Evolutionary conservation across 2,888 invertebrate genomes (phyloP).

Genomic region (Dryadula phaetusa): DNA sequence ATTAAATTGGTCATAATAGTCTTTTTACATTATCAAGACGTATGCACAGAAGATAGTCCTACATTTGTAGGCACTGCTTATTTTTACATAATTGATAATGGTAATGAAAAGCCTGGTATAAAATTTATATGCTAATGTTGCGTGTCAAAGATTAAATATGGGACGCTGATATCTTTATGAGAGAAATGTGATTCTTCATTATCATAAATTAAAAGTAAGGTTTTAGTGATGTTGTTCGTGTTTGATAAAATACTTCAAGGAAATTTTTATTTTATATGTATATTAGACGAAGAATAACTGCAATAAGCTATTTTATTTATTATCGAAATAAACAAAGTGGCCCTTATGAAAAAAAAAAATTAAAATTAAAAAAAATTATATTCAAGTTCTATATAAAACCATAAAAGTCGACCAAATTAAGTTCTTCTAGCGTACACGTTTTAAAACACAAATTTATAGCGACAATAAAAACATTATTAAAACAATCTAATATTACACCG

Average conservation of each 20-base stretch:
- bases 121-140: conserved; percentile 53
- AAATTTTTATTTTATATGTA: neutral
- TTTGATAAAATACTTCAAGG: no score
- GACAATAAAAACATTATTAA: conserved; percentile 39
- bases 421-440: conserved; percentile 14
- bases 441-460: conserved; percentile 31
- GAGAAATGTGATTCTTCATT: conserved; percentile 25
- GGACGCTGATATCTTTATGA: conserved; percentile 37
- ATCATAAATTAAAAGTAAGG: conserved; percentile 28
- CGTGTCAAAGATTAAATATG: conserved; percentile 36
- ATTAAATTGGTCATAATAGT: conserved; percentile 45
- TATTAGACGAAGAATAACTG: no score
- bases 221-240: neutral
- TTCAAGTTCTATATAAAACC: neutral
- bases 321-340: neutral
- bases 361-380: neutral
- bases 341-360: neutral
- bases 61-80: conserved; percentile 60
- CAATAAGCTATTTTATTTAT: no score
- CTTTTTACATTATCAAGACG: conserved; percentile 38
- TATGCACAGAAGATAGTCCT: conserved; percentile 52
- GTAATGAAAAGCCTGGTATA: conserved; percentile 62
- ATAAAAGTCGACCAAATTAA: conserved; percentile 24
- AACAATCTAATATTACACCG: conserved; percentile 31
- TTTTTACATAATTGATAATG: conserved; percentile 69